Percentiles rank a stretch among this genome's conserved stretches.
phyloP scores from a whole-genome alignment of 1,140 invertebrate genomes.

The Ditylenchus dipsaci region DNA sequence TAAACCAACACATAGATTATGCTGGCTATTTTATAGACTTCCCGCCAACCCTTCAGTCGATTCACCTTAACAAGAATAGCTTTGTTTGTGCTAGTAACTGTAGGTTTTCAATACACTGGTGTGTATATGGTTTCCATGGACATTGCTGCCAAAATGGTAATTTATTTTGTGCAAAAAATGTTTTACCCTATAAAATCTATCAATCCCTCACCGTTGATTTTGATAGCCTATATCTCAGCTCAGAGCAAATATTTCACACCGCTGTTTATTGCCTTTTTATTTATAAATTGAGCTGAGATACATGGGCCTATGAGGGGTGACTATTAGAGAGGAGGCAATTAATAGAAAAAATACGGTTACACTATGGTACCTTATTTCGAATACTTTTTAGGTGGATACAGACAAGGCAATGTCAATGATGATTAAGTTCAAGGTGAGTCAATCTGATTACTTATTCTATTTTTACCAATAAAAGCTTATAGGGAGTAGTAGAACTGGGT shows the following conservation, averaged over 20 bases:
- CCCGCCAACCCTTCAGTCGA: no score
- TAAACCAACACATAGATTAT: no score
- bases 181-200: background rate
- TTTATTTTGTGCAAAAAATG: background rate
- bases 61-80: background rate
- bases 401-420: background rate
- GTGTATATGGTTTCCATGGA: constrained; percentile 2
- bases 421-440: background rate
- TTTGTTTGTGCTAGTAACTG: background rate
- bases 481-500: background rate
- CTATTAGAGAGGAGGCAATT: no score
- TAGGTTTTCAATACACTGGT: background rate
- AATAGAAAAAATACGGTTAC: no score
- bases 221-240: no score
- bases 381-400: background rate
- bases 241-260: no score
- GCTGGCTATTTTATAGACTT: no score
- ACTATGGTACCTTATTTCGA: background rate
- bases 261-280: no score
- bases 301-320: no score
- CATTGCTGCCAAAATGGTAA: background rate
- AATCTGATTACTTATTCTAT: background rate
- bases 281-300: no score
- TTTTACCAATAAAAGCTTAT: background rate
- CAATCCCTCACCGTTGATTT: no score